Base-by-base conservation (phyloP, 2,797 vertebrate genomes). In the Mormyrops attenuatus region DNA sequence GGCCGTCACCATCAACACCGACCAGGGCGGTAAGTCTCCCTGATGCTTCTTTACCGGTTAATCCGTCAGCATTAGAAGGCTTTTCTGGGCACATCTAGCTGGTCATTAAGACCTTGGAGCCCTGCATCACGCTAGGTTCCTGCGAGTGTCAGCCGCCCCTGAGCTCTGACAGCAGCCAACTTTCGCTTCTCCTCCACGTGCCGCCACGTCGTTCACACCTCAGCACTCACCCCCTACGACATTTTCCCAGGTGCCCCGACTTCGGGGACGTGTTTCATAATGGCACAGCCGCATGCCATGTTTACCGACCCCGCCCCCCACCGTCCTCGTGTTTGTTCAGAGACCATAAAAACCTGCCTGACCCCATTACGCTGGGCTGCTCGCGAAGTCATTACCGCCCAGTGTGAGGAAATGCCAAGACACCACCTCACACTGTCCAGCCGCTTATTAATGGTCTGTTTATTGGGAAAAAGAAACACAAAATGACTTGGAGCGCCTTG, bases 21-120 rank as follows among this genome's bases (percentile, higher is more conserved):
- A 99, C 93, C 98, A 99, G 91, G 97, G 97, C 5, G 98, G 98
- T 99, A 94, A 97, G 98, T 97, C 84, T 80, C 49, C 5, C 3
- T 0, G 8, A 2, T 5, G 3, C n/a, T 13, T 80, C 20, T 41
- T 80, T 69, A 4, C 63, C 26, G 11, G 38, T 44, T 80, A 80
- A 80, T 44, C 38, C 44, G 17, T 41, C 73, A 80, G 41, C 38
- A 41, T 86, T 53, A 53, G 22, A 8, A 34, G 84, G 50, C 9
- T 7, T 53, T 86, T 34, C 84, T 26, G 47, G 49, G 49, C 47
- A 17, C 11, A 7, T 49, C n/a, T 26, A 13, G 22, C 49, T 15
- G 84, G 22, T 86, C 84, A 53, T 86, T 86, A 53, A 86, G 84
- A 50, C 47, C 47, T 86, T 5, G 8, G 52, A 50, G 47, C 17